phyloP scores from a whole-genome alignment of 2,113 vertebrate genomes.

The Hydropotes inermis region DNA sequence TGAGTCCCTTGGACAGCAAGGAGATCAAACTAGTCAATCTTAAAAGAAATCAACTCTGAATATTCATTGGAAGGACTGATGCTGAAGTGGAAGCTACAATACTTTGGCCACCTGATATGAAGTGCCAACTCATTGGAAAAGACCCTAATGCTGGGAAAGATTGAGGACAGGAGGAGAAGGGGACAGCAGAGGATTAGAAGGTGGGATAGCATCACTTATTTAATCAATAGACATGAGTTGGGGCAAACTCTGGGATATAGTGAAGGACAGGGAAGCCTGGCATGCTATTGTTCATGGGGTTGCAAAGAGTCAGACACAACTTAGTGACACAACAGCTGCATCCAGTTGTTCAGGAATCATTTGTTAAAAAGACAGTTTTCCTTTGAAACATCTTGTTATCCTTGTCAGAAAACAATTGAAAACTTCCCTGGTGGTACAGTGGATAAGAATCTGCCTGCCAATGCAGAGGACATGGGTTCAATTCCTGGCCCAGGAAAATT shows the following conservation, averaged over 20 bases:
- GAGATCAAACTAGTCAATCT: neutral
- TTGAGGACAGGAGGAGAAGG: neutral
- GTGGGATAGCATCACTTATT: neutral
- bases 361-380: neutral
- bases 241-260: neutral
- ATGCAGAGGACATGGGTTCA: neutral
- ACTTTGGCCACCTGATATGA: neutral
- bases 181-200: neutral
- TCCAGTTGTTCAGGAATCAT: neutral
- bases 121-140: neutral
- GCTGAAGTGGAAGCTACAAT: neutral
- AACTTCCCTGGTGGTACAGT: neutral
- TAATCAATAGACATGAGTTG: neutral
- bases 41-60: neutral
- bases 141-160: neutral
- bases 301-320: neutral
- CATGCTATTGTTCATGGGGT: neutral
- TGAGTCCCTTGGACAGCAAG: neutral
- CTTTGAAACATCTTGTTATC: neutral
- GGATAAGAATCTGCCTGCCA: neutral
- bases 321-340: neutral
- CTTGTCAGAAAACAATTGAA: neutral
- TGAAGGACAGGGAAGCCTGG: neutral
- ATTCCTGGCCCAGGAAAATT: neutral
- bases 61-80: neutral